Base-by-base conservation (phyloP, 2,888 invertebrate genomes). In the Chymomyza caudatula region DNA sequence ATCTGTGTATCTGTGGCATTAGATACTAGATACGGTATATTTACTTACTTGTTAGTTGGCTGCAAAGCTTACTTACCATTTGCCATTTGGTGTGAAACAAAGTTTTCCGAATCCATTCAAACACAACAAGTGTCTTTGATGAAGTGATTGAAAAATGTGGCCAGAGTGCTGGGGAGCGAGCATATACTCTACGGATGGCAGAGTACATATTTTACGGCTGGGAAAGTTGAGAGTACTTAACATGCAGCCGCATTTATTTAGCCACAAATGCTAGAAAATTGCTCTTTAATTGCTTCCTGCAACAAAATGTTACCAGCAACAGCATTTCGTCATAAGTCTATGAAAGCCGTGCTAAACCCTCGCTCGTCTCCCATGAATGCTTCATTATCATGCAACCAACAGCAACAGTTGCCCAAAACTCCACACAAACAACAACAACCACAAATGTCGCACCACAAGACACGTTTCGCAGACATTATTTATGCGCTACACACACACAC, bases 241-340 rank as follows among this genome's bases (percentile, higher is more conserved):
- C 20, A 17, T 17, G 49, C 2, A 3, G 22, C 51, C 51, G 44
- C 13, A 49, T 19, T 17, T n/a, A 17, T 17, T 25, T 17, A 56
- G 67, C 67, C 56, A 67, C 15, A 67, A 71, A 67, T 71, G 62
- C 60, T 60, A 52, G 71, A 72, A 80, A 80, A 80, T 84, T 84
- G 84, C 53, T 81, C 71, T 81, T 84, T 80, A 81, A 80, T 80
- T 80, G 84, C 84, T 81, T 80, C 69, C 77, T 62, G 66, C 66
- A 59, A 56, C 65, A 74, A 59, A 63, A 65, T 65, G 58, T 49
- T 15, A 37, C 11, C 42, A 47, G 53, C 57, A 69, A 62, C 44
- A 44, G 44, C n/a, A n/a, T n/a, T n/a, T n/a, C n/a, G n/a, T n/a
- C n/a, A n/a, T n/a, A n/a, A n/a, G n/a, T n/a, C n/a, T n/a, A n/a